Percentiles rank a stretch among this genome's conserved stretches.
These are phyloP conservation scores for Stichodactyla helianthus DNA, from an alignment of 64 coral and sea anemone species.

Conservation along the genomic window DNA sequence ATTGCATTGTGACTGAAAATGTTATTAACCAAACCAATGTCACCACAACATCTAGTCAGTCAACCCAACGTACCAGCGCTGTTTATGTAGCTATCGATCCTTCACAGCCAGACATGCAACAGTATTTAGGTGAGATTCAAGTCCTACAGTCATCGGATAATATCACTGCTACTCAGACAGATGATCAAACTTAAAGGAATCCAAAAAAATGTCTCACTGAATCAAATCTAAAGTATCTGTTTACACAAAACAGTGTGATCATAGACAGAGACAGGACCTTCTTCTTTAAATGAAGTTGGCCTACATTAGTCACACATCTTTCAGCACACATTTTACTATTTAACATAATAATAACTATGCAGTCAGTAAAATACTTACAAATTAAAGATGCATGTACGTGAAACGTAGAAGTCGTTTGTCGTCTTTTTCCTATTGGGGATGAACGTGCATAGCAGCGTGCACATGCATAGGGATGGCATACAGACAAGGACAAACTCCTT, in stretches of 20 bases:
- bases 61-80: conserved; percentile 16
- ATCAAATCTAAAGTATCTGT: too few species aligned
- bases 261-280: too few species aligned
- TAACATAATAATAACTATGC: background rate
- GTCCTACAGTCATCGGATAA: conserved; percentile 34
- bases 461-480: too few species aligned
- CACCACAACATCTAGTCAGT: background rate
- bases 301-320: background rate
- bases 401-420: background rate
- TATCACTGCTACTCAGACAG: background rate
- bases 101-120: conserved; percentile 71
- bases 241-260: too few species aligned
- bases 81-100: conserved; percentile 89
- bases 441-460: too few species aligned
- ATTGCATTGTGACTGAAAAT: background rate
- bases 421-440: too few species aligned
- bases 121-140: conserved; percentile 74
- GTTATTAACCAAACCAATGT: background rate
- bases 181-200: background rate
- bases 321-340: background rate
- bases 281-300: too few species aligned
- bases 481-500: too few species aligned
- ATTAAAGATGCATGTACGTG: background rate
- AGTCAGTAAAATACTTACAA: background rate
- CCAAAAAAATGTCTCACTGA: background rate